Base-by-base conservation (phyloP, 30 jellyfish, hydroid and myxozoan species). In the Aurelia sp. region DNA sequence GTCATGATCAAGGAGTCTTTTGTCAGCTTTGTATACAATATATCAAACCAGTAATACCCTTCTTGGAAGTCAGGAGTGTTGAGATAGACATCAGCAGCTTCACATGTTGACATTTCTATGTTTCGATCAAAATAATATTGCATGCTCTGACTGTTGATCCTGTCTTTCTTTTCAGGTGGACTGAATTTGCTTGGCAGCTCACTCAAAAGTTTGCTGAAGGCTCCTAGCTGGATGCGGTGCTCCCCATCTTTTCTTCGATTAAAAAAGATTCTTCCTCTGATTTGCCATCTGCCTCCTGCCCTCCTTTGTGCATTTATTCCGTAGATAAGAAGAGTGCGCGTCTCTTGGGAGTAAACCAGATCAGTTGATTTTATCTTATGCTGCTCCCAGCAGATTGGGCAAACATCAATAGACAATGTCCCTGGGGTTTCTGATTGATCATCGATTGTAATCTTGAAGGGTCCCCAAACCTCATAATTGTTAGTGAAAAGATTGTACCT, bases 31-130 rank as follows among this genome's bases (percentile, higher is more conserved):
- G 76, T 27, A 10, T 57, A 35, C 12, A 20, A 17, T 55, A 76
- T 12, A 3, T 74, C 53, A 40, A 76, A 53, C 21, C 44, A 8
- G 64, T 53, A 76, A 15, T 75, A 12, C 16, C 87, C 87, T 18
- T 75, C 62, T 44, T 76, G 76, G 50, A 76, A 76, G n/a, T 59
- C 87, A 18, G 87, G 87, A 16, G 87, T 74, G 40, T 76, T 55
- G 15, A 76, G 87, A 37, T 11, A 61, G 5, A 76, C 60, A 18
- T 60, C 62, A 58, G 30, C 60, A 12, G 75, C 37, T 9, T 13
- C 76, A 61, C 87, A 76, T 16, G 62, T 57, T 15, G 76, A 19
- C 62, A 16, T 33, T n/a, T 66, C 77, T 41, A 76, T 30, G 33
- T 12, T 57, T 13, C 87, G 76, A 76, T 76, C 87, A 76, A 76